Evolutionary conservation across 1,140 invertebrate species (phyloP), one percentile per base, ranked within the genome.

Genomic region (Steinernema feltiae): DNA sequence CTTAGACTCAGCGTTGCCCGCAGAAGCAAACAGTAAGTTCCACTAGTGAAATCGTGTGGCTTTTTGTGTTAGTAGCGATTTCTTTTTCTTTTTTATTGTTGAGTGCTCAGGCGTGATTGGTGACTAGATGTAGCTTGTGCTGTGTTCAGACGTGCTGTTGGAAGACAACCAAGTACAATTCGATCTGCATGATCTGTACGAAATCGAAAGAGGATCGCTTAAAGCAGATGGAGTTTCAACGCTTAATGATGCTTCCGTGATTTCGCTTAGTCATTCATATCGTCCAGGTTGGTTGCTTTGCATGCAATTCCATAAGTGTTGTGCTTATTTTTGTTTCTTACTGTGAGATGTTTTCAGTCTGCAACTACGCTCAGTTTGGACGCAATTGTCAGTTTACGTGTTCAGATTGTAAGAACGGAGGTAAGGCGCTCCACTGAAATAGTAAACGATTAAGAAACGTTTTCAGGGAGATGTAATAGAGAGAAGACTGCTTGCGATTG

Each of bases 311-410:
- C 70, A 1, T 30, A 35, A 71, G 48, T 32, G 15, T 1, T 70
- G n/a, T n/a, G n/a, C n/a, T n/a, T n/a, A n/a, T n/a, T n/a, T n/a
- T n/a, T n/a, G n/a, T n/a, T 0, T 1, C 32, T 1, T 48, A 30
- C 17, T 70, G 78, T 15, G 12, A 27, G 53, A n/a, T 70, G 1
- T n/a, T 75, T 82, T 73, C 48, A 86, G 81, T 69, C 12, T 85
- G 83, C 72, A 76, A 76, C 15, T 72, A 86, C 17, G 92, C 92
- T 35, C 90, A 87, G 30, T 95, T 91, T 84, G 93, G 93, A 0
- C 90, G 92, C 83, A 91, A 92, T 80, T 95, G 94, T 86, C 89
- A 90, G 32, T 90, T 92, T 79, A 90, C 89, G n/a, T 96, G 94
- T 63, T 35, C 73, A 83, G 89, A 91, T 70, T 96, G 94, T 87